phyloP scores from a whole-genome alignment of 2,113 vertebrate species.

The Archilochus colubris region DNA sequence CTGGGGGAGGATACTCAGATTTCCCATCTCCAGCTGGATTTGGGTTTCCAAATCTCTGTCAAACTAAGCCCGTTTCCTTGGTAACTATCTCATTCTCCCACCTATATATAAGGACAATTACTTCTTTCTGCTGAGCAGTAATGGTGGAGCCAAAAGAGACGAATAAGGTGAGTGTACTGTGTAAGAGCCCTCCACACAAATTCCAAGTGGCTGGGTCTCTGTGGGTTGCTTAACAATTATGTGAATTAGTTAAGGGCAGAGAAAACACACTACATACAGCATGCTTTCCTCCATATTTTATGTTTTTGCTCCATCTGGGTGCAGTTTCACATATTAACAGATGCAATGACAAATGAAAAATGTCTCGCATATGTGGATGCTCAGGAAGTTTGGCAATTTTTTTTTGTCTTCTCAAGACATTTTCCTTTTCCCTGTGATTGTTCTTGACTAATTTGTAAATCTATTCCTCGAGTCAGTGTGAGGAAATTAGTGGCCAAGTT shows the following conservation, averaged over 20 bases:
- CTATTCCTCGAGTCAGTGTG: background rate
- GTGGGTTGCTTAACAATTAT: background rate
- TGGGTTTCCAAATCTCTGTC: conserved; percentile 67
- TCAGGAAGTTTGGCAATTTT: background rate
- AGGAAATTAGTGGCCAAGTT: background rate
- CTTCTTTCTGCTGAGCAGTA: background rate
- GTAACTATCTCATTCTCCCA: conserved; percentile 57
- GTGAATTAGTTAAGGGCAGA: background rate
- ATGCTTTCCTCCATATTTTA: background rate
- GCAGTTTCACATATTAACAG: background rate
- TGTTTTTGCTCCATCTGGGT: background rate
- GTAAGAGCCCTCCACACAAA: background rate
- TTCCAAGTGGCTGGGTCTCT: background rate
- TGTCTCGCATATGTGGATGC: background rate
- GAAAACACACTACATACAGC: background rate
- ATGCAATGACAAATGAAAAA: background rate
- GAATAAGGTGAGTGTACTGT: background rate
- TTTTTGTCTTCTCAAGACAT: background rate
- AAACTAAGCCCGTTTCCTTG: conserved; percentile 45
- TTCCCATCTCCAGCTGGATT: conserved; percentile 61
- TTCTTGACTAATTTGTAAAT: background rate
- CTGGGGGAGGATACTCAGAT: conserved; percentile 62
- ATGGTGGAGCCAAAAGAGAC: conserved; percentile 14
- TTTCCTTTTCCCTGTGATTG: background rate
- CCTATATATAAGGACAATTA: conserved; percentile 53